Evolutionary conservation across 23 tunicate genomes (phyloP), one percentile per base, ranked within the genome.

Genomic region (Halocynthia aurantium): DNA sequence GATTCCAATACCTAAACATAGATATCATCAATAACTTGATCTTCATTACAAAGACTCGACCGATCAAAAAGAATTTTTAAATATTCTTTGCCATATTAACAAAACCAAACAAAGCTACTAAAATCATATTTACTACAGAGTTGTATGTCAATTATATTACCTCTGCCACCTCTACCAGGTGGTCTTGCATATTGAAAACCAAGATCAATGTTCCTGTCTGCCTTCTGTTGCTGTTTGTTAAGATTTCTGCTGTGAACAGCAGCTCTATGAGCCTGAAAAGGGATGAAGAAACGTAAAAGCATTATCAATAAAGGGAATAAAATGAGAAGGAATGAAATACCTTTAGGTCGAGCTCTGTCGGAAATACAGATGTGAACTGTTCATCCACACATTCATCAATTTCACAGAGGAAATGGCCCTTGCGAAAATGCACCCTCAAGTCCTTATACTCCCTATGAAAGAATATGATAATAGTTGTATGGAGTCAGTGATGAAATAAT

Each of bases 341-440:
- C 56, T 74, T 52, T 0, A 77, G 54, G 77, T 93, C 94, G 5
- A 93, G 11, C 44, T 93, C 81, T 6, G 89, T 67, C 6, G 82
- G 73, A 76, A 87, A 93, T 8, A 93, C 98, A n/a, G 78, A 76
- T 6, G 90, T 87, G 63, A 93, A 84, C 61, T 87, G 82, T 71
- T 93, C 89, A 52, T 83, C 69, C 7, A 49, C 65, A 73, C 98
- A 93, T 8, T 71, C 83, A 7, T 65, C 94, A 22, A 79, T 71
- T 61, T 93, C 98, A 81, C 98, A 93, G 10, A 93, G 83, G 71
- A 56, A 87, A 81, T 93, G 98, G 0, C 76, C 82, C 7, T 57
- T 51, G 53, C 80, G 73, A 81, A 81, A 93, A 73, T 93, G 98
- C 22, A 22, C 62, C 21, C 86, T 72, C 54, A 93, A 66, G 52